phyloP scores from a whole-genome alignment of 2,797 vertebrate species.

The Oceanodroma leucorhoa region DNA sequence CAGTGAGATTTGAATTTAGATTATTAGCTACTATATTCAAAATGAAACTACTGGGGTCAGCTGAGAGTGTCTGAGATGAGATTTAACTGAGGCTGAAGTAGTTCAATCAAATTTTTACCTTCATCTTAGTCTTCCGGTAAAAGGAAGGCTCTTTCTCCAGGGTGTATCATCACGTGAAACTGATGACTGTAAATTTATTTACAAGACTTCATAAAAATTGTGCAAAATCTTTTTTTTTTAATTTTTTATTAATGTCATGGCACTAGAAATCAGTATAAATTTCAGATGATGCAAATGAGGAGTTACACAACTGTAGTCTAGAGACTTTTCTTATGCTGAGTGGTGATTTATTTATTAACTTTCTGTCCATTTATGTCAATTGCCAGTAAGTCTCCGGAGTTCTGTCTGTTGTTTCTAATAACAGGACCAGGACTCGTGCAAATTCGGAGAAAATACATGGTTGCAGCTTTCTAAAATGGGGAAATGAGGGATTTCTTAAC shows the following conservation, averaged over 20 bases:
- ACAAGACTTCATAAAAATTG: not conserved
- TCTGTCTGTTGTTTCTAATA: conserved; percentile 59
- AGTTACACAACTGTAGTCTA: conserved; percentile 15
- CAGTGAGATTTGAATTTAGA: not conserved
- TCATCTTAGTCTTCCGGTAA: not conserved
- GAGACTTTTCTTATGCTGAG: conserved; percentile 26
- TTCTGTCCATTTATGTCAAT: conserved; percentile 9
- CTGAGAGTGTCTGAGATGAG: not conserved
- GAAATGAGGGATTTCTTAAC: conserved; percentile 31
- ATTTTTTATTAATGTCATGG: not conserved
- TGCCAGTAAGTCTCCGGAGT: conserved; percentile 62
- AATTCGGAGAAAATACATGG: conserved; percentile 33
- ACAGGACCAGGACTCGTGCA: conserved; percentile 38
- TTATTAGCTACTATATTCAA: not conserved
- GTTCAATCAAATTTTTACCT: conserved; percentile 12
- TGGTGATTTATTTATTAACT: conserved; percentile 68
- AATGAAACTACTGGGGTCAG: conserved; percentile 28
- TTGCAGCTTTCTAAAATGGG: conserved; percentile 16
- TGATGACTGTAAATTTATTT: not conserved
- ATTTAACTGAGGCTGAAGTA: not conserved
- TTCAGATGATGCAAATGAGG: conserved; percentile 58
- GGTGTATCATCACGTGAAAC: conserved; percentile 33
- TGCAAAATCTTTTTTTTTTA: not conserved
- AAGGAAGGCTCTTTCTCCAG: not conserved
- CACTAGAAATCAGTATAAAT: conserved; percentile 12